A percentile compares a stretch with the other conserved stretches of the same genome.
Evolutionary conservation across 2,888 invertebrate species (phyloP).

Genomic region (Drosophila kambysellisi): DNA sequence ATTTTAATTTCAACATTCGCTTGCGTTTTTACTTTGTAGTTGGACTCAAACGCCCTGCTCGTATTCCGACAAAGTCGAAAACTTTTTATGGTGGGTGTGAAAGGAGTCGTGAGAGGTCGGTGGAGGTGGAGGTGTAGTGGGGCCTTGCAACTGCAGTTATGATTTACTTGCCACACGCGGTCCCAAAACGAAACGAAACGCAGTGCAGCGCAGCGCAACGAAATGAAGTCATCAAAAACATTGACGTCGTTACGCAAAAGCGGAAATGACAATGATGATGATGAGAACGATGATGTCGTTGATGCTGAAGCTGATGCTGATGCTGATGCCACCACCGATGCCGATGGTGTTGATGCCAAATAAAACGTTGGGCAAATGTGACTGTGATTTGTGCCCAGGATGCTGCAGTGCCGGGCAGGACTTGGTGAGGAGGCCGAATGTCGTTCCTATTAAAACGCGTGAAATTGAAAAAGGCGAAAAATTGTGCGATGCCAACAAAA

Average conservation of each 20-base stretch:
- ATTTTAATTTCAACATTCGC: conserved; percentile 72
- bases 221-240: conserved; percentile 79
- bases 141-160: conserved; percentile 55
- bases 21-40: conserved; percentile 68
- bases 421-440: neutral
- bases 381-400: conserved; percentile 45
- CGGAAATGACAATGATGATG: conserved; percentile 78
- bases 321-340: conserved; percentile 18
- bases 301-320: conserved; percentile 17
- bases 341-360: conserved; percentile 41
- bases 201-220: conserved; percentile 66
- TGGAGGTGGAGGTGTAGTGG: neutral
- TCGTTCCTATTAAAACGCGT: conserved; percentile 67
- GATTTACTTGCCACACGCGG: conserved; percentile 70
- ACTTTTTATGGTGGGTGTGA: conserved; percentile 61
- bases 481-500: conserved; percentile 68
- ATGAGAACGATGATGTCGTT: conserved; percentile 13
- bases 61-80: conserved; percentile 77
- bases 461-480: conserved; percentile 76
- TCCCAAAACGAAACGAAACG: conserved; percentile 55
- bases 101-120: conserved; percentile 1
- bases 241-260: conserved; percentile 78
- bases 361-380: conserved; percentile 57
- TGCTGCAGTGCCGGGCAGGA: conserved; percentile 15
- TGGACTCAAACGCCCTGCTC: conserved; percentile 51